These are phyloP conservation scores for Neocrepidodera transversa DNA, from an alignment of 2,888 invertebrate genomes.

Conservation along the genomic window DNA sequence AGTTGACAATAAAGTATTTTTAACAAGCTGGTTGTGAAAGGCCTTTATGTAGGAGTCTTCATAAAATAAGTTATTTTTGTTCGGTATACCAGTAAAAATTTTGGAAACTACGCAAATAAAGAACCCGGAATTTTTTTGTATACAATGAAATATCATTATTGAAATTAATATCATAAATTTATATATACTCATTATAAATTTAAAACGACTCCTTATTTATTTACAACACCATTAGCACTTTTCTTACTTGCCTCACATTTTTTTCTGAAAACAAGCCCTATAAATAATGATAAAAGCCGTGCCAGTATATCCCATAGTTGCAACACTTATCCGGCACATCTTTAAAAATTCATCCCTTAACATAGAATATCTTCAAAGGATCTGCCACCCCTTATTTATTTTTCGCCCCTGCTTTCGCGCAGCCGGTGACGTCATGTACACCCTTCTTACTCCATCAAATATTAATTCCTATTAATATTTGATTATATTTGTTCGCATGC, in stretches of 20 bases:
- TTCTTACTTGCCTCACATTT: neutral
- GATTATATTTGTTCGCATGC: conserved; percentile 55
- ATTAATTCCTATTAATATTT: conserved; percentile 54
- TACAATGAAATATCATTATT: too few species aligned
- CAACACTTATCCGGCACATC: conserved; percentile 30
- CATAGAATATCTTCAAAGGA: conserved; percentile 50
- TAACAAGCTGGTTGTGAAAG: conserved; percentile 46
- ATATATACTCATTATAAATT: too few species aligned
- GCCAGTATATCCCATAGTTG: conserved; percentile 25
- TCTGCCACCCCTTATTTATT: conserved; percentile 49
- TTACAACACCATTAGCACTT: neutral
- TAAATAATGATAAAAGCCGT: conserved; percentile 14
- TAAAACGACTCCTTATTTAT: conserved; percentile 1
- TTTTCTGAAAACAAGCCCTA: conserved; percentile 8
- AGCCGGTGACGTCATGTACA: conserved; percentile 49
- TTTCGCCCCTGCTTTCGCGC: conserved; percentile 45
- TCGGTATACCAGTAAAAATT: too few species aligned
- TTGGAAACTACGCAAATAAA: too few species aligned
- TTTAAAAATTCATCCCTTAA: conserved; percentile 48
- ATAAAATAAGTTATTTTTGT: conserved; percentile 29
- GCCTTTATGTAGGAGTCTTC: conserved; percentile 30
- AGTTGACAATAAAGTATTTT: conserved; percentile 49
- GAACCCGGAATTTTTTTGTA: neutral
- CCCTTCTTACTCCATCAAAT: conserved; percentile 51
- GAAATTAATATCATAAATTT: too few species aligned